Conservation (phyloP, 2,797 vertebrate genomes). For the Syncerus caffer region DNA sequence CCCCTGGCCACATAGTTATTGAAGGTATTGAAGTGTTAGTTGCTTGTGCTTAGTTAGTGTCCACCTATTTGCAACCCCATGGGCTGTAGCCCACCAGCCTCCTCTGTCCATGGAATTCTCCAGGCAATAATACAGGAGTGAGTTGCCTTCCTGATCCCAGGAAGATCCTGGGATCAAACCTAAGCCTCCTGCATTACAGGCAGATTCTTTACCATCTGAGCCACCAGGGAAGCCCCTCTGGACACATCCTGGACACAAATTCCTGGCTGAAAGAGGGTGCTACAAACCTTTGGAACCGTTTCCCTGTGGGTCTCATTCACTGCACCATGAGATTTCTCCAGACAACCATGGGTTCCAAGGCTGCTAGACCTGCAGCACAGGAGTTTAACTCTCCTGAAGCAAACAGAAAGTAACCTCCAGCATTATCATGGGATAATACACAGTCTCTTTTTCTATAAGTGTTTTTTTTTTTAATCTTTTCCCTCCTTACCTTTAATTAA, state of each 20-base stretch:
- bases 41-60: not conserved
- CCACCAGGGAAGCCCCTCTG: not conserved
- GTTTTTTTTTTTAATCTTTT: not conserved
- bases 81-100: not conserved
- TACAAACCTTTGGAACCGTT: not conserved
- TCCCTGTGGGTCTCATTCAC: no score
- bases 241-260: no score
- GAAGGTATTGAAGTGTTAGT: not conserved
- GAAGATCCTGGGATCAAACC: not conserved
- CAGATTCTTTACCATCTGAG: not conserved
- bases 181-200: not conserved
- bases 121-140: not conserved
- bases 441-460: not conserved
- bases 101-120: not conserved
- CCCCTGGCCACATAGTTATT: not conserved
- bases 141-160: not conserved
- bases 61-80: not conserved
- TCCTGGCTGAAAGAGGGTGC: not conserved
- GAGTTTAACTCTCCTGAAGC: not conserved
- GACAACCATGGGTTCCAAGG: fast-evolving
- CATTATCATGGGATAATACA: not conserved
- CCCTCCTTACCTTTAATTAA: not conserved
- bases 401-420: not conserved
- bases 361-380: fast-evolving
- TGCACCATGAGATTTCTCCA: no score